Evolutionary conservation across 2,888 invertebrate genomes (phyloP), one percentile per base, ranked within the genome.

Genomic region (Branchipolynoe longqiensis): DNA sequence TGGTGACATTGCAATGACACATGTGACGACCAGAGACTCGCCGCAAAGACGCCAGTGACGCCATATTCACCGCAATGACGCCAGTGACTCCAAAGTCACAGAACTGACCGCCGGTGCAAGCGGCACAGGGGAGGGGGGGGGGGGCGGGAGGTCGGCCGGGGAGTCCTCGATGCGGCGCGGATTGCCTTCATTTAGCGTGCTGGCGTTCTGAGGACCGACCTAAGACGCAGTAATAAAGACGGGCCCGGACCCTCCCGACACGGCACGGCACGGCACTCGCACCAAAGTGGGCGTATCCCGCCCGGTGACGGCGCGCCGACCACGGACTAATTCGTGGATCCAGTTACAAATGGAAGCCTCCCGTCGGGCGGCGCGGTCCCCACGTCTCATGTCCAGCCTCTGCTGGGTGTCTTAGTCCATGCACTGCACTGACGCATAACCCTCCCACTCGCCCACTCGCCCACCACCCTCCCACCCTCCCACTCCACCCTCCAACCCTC

Each of bases 161-260:
- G 6, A 36, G 3, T n/a, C 78, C 33, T 78, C 78, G 4, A 2
- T 25, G 4, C 28, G 3, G 54, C 25, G 8, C n/a, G 31, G 78
- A 78, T 78, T 78, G 78, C 48, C 78, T 78, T 78, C 78, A 78
- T 78, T 73, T 78, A 28, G 25, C 28, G 78, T 41, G 31, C 22
- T 78, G 54, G 31, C 69, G 69, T 69, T 33, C 38, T 73, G 40
- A 25, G n/a, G 3, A 31, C 31, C 40, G 4, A 25, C 1, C 78
- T 78, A 48, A 33, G 78, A 78, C 22, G 41, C 31, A 40, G 78
- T 78, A 78, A 78, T 48, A 78, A 78, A 78, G 69, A n/a, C n/a
- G n/a, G n/a, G n/a, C n/a, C n/a, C n/a, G n/a, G n/a, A n/a, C n/a
- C n/a, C n/a, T n/a, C n/a, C n/a, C n/a, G n/a, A n/a, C 69, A 69